These are phyloP conservation scores for Bovichtus diacanthus DNA, from an alignment of 2,797 vertebrate species.

Conservation along the genomic window DNA sequence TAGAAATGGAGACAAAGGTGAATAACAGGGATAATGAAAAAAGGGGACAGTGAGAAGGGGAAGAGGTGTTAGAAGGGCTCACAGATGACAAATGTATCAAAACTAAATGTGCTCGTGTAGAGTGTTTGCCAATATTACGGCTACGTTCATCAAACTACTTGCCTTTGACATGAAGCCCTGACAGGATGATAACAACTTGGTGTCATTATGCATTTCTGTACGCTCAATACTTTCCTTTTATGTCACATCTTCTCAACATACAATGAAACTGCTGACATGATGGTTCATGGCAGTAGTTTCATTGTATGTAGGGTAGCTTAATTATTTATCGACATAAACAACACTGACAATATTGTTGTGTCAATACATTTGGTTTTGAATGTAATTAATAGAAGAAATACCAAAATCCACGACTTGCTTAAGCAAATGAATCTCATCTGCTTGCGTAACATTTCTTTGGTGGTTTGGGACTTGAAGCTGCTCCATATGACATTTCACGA, in stretches of 20 bases:
- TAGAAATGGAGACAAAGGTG: conserved; percentile 54
- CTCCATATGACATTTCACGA: conserved; percentile 13
- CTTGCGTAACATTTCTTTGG: conserved; percentile 11
- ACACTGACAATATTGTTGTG: neutral
- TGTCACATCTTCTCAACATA: conserved; percentile 7
- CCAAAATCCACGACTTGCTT: conserved; percentile 20
- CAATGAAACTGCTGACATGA: neutral
- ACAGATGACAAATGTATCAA: conserved; percentile 15
- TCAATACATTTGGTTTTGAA: no score
- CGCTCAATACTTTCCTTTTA: conserved; percentile 1
- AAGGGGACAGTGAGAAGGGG: conserved; percentile 15
- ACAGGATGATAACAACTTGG: conserved; percentile 9
- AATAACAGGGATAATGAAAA: conserved; percentile 51
- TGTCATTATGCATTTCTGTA: conserved; percentile 11
- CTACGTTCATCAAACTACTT: neutral
- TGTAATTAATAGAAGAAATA: conserved; percentile 18
- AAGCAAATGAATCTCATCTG: conserved; percentile 7
- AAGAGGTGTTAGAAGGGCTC: conserved; percentile 29
- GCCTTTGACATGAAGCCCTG: conserved; percentile 5
- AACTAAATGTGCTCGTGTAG: conserved; percentile 11
- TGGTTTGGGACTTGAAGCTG: conserved; percentile 30
- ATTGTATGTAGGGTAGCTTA: no score
- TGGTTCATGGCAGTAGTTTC: no score
- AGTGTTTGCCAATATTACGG: conserved; percentile 23
- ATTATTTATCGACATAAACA: neutral